Percentiles rank a stretch among this genome's conserved stretches.
Evolutionary conservation across 2,888 invertebrate genomes (phyloP).

Genomic region (Lymantria dispar): DNA sequence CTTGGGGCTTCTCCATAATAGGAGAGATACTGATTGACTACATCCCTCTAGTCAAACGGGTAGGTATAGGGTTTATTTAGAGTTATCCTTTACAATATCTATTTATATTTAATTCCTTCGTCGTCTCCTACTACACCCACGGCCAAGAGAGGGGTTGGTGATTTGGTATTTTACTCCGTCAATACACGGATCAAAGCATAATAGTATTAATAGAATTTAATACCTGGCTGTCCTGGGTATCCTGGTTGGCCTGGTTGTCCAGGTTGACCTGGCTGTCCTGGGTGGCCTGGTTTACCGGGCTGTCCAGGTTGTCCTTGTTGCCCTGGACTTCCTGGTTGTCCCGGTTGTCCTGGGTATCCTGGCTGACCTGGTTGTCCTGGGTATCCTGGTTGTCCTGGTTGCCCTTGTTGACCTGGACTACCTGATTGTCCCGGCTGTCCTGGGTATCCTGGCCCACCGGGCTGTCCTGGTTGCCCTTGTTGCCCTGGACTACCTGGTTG

Average conservation of each 20-base stretch:
- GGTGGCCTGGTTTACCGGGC: conserved; percentile 8
- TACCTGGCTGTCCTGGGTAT: conserved; percentile 3
- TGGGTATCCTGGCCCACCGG: conserved; percentile 5
- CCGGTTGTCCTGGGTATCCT: conserved; percentile 5
- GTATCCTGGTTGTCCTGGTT: conserved; percentile 5
- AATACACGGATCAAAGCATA: too few species aligned
- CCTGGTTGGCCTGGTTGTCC: conserved; percentile 9
- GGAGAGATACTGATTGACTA: too few species aligned
- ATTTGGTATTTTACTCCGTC: too few species aligned
- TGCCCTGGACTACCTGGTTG: conserved; percentile 5
- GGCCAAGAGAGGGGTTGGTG: too few species aligned
- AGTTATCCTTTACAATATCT: too few species aligned
- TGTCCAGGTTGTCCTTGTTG: conserved; percentile 1
- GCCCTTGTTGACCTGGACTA: conserved; percentile 6
- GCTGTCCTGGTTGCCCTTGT: conserved; percentile 5
- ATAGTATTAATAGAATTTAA: too few species aligned
- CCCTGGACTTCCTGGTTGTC: conserved; percentile 2
- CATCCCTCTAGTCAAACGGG: too few species aligned
- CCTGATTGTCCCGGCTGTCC: conserved; percentile 5
- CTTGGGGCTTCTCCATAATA: too few species aligned
- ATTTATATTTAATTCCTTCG: too few species aligned
- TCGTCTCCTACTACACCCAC: too few species aligned
- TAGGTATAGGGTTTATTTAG: too few species aligned
- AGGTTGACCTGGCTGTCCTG: conserved; percentile 28
- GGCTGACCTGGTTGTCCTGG: conserved; percentile 8